Conservation (phyloP, 2,797 vertebrate genomes). For the Clarias pachynema region DNA sequence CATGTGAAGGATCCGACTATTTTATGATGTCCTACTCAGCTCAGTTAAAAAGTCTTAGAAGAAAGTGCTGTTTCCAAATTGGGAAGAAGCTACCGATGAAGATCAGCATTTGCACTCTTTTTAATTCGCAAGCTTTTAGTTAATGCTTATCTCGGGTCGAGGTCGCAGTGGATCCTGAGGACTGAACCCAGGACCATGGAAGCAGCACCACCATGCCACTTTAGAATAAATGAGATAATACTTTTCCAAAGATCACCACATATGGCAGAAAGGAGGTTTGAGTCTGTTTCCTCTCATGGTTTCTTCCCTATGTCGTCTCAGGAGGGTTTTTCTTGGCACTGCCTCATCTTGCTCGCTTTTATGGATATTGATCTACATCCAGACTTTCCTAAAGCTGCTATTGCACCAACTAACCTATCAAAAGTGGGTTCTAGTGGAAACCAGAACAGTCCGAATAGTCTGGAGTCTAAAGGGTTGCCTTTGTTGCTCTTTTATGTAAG, state of each 20-base stretch:
- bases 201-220: background rate
- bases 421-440: background rate
- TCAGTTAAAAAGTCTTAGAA: background rate
- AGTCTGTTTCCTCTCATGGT: background rate
- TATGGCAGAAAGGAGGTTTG: background rate
- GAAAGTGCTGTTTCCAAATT: background rate
- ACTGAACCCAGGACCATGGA: background rate
- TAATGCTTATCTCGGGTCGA: background rate
- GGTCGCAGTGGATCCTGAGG: background rate
- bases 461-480: background rate
- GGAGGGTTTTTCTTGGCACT: background rate
- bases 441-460: background rate
- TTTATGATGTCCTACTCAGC: conserved; percentile 27
- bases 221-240: background rate
- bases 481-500: background rate
- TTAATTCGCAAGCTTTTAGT: background rate
- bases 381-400: background rate
- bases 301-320: background rate
- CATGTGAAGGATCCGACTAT: conserved; percentile 20
- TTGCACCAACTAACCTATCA: background rate
- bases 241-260: background rate
- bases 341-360: background rate
- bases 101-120: background rate
- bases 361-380: background rate
- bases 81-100: background rate